phyloP scores from a whole-genome alignment of 2,113 vertebrate genomes.

The Hemiprocne comata region DNA sequence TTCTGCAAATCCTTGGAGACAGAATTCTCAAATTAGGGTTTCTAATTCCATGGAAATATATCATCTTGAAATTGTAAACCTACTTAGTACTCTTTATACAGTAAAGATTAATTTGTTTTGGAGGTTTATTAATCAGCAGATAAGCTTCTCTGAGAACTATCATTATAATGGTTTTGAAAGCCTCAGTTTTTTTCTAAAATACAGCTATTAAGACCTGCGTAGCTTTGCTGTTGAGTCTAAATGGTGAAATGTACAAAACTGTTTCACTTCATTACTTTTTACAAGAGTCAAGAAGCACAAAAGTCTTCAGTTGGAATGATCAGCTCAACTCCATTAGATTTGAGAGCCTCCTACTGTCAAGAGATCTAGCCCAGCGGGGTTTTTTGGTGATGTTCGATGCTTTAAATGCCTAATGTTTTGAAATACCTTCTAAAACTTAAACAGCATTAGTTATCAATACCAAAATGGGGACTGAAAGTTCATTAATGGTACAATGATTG shows the following conservation, averaged over 20 bases:
- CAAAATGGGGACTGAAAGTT: not conserved
- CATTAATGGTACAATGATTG: not conserved
- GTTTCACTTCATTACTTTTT: not conserved
- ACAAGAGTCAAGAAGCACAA: not conserved
- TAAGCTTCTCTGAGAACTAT: not conserved
- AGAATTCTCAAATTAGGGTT: constrained; percentile 21
- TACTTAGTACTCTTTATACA: not conserved
- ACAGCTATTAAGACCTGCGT: not conserved
- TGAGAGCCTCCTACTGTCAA: not conserved
- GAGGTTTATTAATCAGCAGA: not conserved
- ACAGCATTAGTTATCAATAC: not conserved
- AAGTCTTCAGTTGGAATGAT: not conserved
- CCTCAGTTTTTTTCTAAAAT: not conserved
- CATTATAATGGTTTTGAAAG: not conserved
- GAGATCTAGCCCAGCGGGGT: not conserved
- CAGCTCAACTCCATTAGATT: not conserved
- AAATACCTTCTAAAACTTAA: not conserved
- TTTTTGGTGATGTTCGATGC: not conserved
- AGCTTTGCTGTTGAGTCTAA: not conserved
- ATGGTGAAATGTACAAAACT: not conserved
- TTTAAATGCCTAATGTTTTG: not conserved
- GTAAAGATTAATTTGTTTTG: not conserved
- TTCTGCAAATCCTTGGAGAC: not conserved
- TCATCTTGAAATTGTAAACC: not conserved
- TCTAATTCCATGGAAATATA: not conserved